Base-by-base conservation (phyloP, 2,888 invertebrate genomes). In the Mactromeris polynyma region DNA sequence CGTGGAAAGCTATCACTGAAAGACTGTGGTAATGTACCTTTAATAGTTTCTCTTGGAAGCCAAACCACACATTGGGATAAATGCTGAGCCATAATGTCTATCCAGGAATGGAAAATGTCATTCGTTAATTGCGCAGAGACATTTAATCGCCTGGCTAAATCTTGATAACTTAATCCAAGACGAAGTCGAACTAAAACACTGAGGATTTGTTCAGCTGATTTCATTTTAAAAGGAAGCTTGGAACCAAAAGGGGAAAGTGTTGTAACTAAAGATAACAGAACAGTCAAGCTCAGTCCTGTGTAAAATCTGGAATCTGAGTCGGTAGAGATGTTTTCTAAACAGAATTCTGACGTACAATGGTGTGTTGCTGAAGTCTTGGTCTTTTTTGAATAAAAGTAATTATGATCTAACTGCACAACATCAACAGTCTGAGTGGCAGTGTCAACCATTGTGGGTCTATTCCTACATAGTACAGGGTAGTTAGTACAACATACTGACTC, bases 31-130 rank as follows among this genome's bases (percentile, higher is more conserved):
- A 31, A 33, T 4, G 58, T 80, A 17, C 85, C 51, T 51, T 51
- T 38, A 11, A 78, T 78, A 0, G 78, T 77, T 9, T 78, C 78
- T 36, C 78, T 77, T 84, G 38, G 78, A 17, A 82, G 26, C 82
- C 82, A 82, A 0, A 64, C 38, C 3, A 83, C 42, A 42, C n/a
- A 83, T 11, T 36, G 0, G 7, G 77, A 83, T 21, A 73, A 33
- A 31, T 83, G 46, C 31, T 77, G 1, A 33, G 85, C 9, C 85
- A 80, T 54, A 40, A 85, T 80, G 33, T 85, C 69, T n/a, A 80
- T 80, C 54, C 69, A 80, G 1, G 40, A 19, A 21, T 83, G 4
- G 14, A 83, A 73, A 42, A 83, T 77, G 9, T 77, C 77, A 51
- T 77, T 77, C 9, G 26, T 36, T 2, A 82, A 40, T 19, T 81